Percentiles rank a stretch among this genome's conserved stretches.
Conservation (phyloP, 2,797 vertebrate species). For the Acropternis orthonyx region DNA sequence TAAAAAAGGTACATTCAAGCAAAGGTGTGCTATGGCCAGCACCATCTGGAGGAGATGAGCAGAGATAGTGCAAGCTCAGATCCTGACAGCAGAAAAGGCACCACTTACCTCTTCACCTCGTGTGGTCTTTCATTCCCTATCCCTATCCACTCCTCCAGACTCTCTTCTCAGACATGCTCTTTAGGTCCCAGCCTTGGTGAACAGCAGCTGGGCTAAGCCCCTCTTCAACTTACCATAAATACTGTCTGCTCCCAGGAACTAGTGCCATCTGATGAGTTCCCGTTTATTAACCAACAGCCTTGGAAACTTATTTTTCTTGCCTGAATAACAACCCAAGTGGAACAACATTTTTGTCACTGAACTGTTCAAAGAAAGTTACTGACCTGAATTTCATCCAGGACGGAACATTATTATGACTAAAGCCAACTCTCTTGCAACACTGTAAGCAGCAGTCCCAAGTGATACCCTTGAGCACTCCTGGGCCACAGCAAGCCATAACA, state of each 20-base stretch:
- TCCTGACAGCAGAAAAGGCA: background rate
- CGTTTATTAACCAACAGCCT: background rate
- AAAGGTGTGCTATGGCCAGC: background rate
- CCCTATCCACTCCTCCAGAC: too few species aligned
- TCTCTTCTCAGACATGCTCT: background rate
- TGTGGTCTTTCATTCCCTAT: background rate
- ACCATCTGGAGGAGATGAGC: background rate
- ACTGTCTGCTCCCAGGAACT: background rate
- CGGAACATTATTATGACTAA: background rate
- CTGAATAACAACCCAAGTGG: background rate
- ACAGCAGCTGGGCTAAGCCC: background rate
- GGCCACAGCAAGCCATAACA: background rate
- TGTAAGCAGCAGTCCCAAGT: background rate
- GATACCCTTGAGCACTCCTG: background rate
- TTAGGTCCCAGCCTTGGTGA: background rate
- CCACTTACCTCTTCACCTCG: background rate
- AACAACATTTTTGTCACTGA: background rate
- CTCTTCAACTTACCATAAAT: background rate
- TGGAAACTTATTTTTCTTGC: background rate
- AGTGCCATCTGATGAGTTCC: background rate
- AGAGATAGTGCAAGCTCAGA: background rate
- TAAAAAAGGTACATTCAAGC: background rate
- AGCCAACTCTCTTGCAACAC: background rate
- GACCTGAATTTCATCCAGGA: background rate
- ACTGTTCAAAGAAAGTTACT: background rate